A percentile compares a stretch with the other conserved stretches of the same genome.
phyloP scores from a whole-genome alignment of 1,140 invertebrate genomes.

The Spodoptera frugiperda region DNA sequence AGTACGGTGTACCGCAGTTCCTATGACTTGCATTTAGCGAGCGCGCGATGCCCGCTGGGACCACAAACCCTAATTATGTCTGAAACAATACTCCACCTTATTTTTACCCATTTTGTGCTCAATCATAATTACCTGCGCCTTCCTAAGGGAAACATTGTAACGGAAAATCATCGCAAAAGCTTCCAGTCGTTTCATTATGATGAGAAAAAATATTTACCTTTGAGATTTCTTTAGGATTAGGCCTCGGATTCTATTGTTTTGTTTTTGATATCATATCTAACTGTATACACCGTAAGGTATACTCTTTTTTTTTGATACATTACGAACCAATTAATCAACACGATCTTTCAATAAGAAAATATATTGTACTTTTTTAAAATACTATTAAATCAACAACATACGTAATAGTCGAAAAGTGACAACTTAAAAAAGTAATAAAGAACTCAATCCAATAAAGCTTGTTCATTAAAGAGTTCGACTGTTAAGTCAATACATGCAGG shows the following conservation, averaged over 20 bases:
- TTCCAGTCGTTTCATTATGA: constrained; percentile 60
- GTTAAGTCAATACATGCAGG: constrained; percentile 46
- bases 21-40: constrained; percentile 73
- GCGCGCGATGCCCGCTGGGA: constrained; percentile 65
- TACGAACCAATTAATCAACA: too few relatives aligned
- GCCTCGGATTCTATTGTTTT: neutral
- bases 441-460: constrained; percentile 31
- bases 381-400: too few relatives aligned
- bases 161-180: constrained; percentile 67
- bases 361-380: too few relatives aligned
- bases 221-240: constrained; percentile 43
- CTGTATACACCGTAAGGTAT: neutral
- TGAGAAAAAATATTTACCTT: constrained; percentile 56
- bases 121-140: constrained; percentile 80
- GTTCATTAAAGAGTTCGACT: constrained; percentile 44
- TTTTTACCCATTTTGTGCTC: constrained; percentile 84
- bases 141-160: constrained; percentile 74
- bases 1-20: neutral
- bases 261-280: neutral
- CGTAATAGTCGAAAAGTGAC: neutral
- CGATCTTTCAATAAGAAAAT: too few relatives aligned
- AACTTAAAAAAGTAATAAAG: constrained; percentile 2
- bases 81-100: constrained; percentile 80
- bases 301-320: too few relatives aligned
- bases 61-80: constrained; percentile 84